Base-by-base conservation (phyloP, 2,888 invertebrate species). In the Pristionchus entomophagus region DNA sequence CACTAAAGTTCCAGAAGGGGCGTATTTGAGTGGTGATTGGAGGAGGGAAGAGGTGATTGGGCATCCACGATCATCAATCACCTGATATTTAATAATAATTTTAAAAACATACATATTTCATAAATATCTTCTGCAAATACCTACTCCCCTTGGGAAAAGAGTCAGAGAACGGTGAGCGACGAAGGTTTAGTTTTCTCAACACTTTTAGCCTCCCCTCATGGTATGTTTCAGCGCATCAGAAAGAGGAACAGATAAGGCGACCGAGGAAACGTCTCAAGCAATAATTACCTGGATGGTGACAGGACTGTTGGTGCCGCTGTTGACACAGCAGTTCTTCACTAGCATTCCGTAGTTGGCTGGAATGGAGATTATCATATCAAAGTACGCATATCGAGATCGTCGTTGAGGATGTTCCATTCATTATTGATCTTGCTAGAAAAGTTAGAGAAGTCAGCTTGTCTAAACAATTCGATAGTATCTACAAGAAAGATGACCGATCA, bases 271-370 rank as follows among this genome's bases (percentile, higher is more conserved):
- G n/a, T n/a, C n/a, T n/a, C n/a, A 62, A 12, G 14, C 29, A 62
- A 41, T 14, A 69, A 69, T 3, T 19, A 85, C 85, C 77, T 84
- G 83, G 65, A 84, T 84, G 49, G 85, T 85, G 35, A 56, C 45
- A 19, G 62, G 45, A 56, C 77, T 56, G 62, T 17, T 49, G 22
- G 53, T 29, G 19, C 85, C 85, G 38, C 77, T 77, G 56, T 85
- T 85, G 35, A 85, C 85, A 8, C 56, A 77, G 77, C 85, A 85
- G 14, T 85, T 85, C 77, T 85, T 85, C 73, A 85, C 85, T 19
- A 85, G 56, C 85, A 85, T 85, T 12, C 85, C 85, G 38, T 85
- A 85, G 85, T 85, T 85, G n/a, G 85, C 85, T 85, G 77, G 29
- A 84, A 69, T 59, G 38, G 17, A 12, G 32, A 26, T n/a, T 78